Base-by-base conservation (phyloP, 2,888 invertebrate genomes). In the Pristionchus fissidentatus region DNA sequence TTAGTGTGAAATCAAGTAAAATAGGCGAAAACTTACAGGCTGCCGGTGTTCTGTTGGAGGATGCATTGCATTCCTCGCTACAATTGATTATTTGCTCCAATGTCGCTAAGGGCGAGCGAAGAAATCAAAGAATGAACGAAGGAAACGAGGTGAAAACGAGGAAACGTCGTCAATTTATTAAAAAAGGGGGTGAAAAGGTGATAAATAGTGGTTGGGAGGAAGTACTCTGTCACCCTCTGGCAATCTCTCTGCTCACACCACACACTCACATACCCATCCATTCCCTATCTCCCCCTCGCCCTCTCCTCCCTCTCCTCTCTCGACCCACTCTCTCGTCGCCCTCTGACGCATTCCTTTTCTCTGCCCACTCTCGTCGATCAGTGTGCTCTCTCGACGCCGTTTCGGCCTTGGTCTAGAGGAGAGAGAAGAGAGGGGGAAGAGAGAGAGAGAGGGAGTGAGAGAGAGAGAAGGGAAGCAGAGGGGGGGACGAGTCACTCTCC, bases 311-410 rank as follows among this genome's bases (percentile, higher is more conserved):
- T 62, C 81, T 29, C 52, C 46, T 66, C 32, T 38, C 22, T 46
- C 52, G 46, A 8, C 38, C 32, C 49, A 32, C 49, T 66, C 66
- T n/a, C 81, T 81, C 66, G 5, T 7, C 43, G 15, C 22, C 3
- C 81, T 29, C 55, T 81, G 32, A 3, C 46, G 35, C 66, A 60
- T 60, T 55, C 81, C 60, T 32, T 81, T 55, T 81, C 62, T 81
- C 81, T 62, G 41, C 15, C 38, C 3, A 0, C 32, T 49, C 62
- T 81, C 55, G 19, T 66, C 62, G 46, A 60, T 66, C 81, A 66
- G 46, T 81, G 46, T 26, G 13, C 55, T 60, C 32, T 55, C 46
- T 81, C 46, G 3, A 29, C 46, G 75, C 49, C 70, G 70, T 70
- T 41, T 70, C 70, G 75, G 75, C 75, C 75, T 77, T 77, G 75